Conservation (phyloP, 2,113 vertebrate species). For the Puffinus mauretanicus region DNA sequence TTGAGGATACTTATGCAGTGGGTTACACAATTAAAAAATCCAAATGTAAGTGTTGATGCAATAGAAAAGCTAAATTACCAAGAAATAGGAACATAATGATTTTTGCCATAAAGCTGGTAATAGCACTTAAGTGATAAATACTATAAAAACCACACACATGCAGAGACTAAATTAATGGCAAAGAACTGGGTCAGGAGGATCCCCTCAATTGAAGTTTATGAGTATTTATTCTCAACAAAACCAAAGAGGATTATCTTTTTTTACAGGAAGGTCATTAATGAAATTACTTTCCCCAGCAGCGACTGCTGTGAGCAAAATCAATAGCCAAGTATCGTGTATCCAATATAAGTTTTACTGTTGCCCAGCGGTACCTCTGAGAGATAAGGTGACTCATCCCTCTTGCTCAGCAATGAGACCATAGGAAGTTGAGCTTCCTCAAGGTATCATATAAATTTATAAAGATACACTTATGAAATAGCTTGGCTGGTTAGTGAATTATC, state of each 20-base stretch:
- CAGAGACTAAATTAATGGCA: slow-evolving; percentile 1
- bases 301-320: not conserved
- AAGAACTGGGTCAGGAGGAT: not conserved
- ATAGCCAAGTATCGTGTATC: not conserved
- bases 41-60: not conserved
- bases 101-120: not conserved
- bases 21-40: not conserved
- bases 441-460: not conserved
- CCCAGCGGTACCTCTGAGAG: not conserved
- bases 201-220: not conserved
- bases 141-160: not conserved
- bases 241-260: not conserved
- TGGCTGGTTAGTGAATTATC: not conserved
- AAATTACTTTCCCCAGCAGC: not conserved
- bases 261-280: not conserved
- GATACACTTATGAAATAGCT: not conserved
- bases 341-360: not conserved
- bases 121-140: not conserved
- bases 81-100: not conserved
- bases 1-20: not conserved
- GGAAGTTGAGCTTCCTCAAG: not conserved
- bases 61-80: not conserved
- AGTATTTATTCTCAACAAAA: slow-evolving; percentile 17
- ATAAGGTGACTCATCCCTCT: not conserved
- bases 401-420: not conserved